Percentiles rank a stretch among this genome's conserved stretches.
Evolutionary conservation across 2,888 invertebrate species (phyloP).

Genomic region (Ommatoiulus sabulosus): DNA sequence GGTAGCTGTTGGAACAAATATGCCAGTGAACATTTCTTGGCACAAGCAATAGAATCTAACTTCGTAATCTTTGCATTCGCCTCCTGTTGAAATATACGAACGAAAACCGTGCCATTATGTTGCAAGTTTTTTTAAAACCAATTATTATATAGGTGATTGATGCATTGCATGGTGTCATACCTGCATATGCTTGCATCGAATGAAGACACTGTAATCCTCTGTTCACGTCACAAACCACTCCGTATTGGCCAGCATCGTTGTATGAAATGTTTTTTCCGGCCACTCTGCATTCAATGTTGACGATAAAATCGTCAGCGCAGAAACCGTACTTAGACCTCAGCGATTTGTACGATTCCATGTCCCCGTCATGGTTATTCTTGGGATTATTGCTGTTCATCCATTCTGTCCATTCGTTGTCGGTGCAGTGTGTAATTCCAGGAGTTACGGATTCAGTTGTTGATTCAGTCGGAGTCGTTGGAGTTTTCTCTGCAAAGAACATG

Average conservation of each 20-base stretch:
- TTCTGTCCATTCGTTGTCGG: constrained; percentile 62
- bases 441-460: constrained; percentile 42
- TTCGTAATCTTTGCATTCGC: constrained; percentile 64
- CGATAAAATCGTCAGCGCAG: constrained; percentile 62
- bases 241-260: constrained; percentile 64
- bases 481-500: constrained; percentile 28
- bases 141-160: background rate
- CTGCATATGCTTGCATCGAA: constrained; percentile 57
- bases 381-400: constrained; percentile 64
- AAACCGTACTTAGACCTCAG: constrained; percentile 61
- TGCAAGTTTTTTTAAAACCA: background rate
- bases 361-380: constrained; percentile 60
- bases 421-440: constrained; percentile 56
- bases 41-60: constrained; percentile 64
- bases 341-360: constrained; percentile 61
- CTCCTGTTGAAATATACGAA: constrained; percentile 48
- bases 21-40: constrained; percentile 16
- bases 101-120: background rate
- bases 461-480: constrained; percentile 56
- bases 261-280: constrained; percentile 63
- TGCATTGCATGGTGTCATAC: background rate
- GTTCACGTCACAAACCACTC: constrained; percentile 60
- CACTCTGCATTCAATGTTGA: constrained; percentile 65
- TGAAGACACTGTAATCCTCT: constrained; percentile 60
- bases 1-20: constrained; percentile 8